Evolutionary conservation across 2,888 invertebrate species (phyloP).

Genomic region (Acrobasis suavella): DNA sequence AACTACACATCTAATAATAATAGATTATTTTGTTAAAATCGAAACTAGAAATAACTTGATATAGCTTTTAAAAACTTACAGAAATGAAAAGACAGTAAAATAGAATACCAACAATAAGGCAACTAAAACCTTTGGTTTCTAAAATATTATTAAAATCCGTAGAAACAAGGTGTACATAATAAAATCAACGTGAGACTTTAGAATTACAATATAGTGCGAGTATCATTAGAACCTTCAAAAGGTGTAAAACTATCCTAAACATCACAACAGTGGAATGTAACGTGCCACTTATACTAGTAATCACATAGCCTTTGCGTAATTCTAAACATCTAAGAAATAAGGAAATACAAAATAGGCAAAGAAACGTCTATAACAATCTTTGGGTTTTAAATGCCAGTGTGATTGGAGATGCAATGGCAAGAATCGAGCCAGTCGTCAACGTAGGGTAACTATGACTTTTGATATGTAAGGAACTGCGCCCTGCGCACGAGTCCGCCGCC

Average conservation of each 20-base stretch:
- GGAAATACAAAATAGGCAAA: conserved; percentile 43
- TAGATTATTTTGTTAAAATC: conserved; percentile 51
- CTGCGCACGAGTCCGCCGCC: neutral
- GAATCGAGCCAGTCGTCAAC: conserved; percentile 36
- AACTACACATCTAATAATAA: conserved; percentile 50
- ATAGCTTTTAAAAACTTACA: conserved; percentile 47
- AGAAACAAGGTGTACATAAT: conserved; percentile 39
- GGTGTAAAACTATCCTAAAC: conserved; percentile 59
- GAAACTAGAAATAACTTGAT: conserved; percentile 43
- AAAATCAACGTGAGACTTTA: conserved; percentile 36
- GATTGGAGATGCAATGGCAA: conserved; percentile 17
- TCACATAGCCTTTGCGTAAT: conserved; percentile 71
- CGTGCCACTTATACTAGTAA: conserved; percentile 72
- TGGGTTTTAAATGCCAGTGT: conserved; percentile 63
- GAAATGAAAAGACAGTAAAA: conserved; percentile 35
- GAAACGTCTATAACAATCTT: conserved; percentile 61
- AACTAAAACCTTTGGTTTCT: conserved; percentile 51
- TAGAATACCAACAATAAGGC: conserved; percentile 35
- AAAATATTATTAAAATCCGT: conserved; percentile 43
- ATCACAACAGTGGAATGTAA: conserved; percentile 79
- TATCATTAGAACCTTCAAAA: conserved; percentile 45
- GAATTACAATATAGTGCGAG: conserved; percentile 32
- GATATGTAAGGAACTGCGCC: neutral
- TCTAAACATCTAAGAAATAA: conserved; percentile 45
- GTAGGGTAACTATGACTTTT: neutral